Evolutionary conservation across 2,113 vertebrate species (phyloP).

Genomic region (Zosterops borbonicus): DNA sequence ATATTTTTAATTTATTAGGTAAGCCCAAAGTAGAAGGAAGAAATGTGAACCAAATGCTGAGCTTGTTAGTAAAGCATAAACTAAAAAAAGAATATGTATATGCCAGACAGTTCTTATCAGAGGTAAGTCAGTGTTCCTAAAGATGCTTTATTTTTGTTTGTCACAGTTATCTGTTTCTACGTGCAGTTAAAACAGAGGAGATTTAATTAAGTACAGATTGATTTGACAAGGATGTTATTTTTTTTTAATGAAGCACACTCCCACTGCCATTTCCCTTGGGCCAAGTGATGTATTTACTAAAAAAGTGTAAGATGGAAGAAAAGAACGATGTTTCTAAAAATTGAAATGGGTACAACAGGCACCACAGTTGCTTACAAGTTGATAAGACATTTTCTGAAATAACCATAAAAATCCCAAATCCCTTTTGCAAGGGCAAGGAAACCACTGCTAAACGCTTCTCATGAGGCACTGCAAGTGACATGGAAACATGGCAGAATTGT

Average conservation of each 20-base stretch:
- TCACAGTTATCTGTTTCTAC: conserved; percentile 7
- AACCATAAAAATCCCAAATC: neutral
- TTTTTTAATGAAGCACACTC: conserved; percentile 29
- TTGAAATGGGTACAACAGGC: neutral
- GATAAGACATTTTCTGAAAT: neutral
- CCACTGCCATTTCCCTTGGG: neutral
- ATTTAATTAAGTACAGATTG: conserved; percentile 52
- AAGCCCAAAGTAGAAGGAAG: neutral
- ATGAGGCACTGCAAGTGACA: neutral
- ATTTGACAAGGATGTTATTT: conserved; percentile 32
- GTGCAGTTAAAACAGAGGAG: conserved; percentile 39
- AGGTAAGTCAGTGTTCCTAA: conserved; percentile 6
- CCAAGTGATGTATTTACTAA: neutral
- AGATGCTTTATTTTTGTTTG: conserved; percentile 48
- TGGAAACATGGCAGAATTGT: neutral
- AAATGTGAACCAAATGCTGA: conserved; percentile 36
- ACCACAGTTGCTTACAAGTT: neutral
- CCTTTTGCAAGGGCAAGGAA: neutral
- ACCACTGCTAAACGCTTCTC: neutral
- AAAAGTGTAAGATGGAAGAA: neutral
- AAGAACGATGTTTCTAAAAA: neutral
- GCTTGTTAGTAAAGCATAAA: neutral
- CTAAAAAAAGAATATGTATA: neutral
- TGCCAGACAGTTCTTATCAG: conserved; percentile 7
- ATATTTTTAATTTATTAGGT: neutral